Percentiles rank a stretch among this genome's conserved stretches.
phyloP scores from a whole-genome alignment of 2,888 invertebrate species.

The Stenichneumon culpator region DNA sequence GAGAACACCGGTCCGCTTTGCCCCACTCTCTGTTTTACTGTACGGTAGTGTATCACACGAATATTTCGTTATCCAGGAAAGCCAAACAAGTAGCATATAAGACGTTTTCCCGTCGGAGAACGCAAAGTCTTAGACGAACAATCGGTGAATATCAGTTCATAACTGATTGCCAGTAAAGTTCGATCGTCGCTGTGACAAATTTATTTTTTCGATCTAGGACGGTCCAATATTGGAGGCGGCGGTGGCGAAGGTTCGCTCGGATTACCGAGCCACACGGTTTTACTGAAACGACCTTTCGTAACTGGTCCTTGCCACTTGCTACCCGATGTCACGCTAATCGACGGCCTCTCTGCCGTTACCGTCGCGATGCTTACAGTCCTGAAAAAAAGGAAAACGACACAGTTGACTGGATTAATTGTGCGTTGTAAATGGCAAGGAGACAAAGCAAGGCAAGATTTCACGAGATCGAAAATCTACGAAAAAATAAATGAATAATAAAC shows the following conservation, averaged over 20 bases:
- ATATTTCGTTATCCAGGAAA: not conserved
- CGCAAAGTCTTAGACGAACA: not conserved
- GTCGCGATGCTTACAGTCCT: constrained; percentile 78
- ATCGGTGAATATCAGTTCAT: not conserved
- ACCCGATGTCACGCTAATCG: constrained; percentile 66
- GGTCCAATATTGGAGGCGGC: constrained; percentile 78
- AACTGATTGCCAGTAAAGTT: not conserved
- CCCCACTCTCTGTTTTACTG: not conserved
- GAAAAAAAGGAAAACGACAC: constrained; percentile 74
- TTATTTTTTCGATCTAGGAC: constrained; percentile 78
- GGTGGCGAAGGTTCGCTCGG: constrained; percentile 79
- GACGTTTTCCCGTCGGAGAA: not conserved
- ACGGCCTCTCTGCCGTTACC: constrained; percentile 78
- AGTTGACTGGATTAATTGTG: constrained; percentile 13
- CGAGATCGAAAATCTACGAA: constrained; percentile 13
- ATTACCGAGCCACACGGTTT: constrained; percentile 82
- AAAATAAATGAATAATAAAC: constrained; percentile 2
- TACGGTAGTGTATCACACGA: not conserved
- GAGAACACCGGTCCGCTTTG: not conserved
- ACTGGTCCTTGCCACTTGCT: constrained; percentile 84
- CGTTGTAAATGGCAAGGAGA: not conserved
- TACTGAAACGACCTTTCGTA: constrained; percentile 83
- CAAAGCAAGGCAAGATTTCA: constrained; percentile 29
- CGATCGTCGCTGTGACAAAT: constrained; percentile 3
- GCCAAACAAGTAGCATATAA: not conserved